Base-by-base conservation (phyloP, 1,140 invertebrate species). In the Drosophila repletoides region DNA sequence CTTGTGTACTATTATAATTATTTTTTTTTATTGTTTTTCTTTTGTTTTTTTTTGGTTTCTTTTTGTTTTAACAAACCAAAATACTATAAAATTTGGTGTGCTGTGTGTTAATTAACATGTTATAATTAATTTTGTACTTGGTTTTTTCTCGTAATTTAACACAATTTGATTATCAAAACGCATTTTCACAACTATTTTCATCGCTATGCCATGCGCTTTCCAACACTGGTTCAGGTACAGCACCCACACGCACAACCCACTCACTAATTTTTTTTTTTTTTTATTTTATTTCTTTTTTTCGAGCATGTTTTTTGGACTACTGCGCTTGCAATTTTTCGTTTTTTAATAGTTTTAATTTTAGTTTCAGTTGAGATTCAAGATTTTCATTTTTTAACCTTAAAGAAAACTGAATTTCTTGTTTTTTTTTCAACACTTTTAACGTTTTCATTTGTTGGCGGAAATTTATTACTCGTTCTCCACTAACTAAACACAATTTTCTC, bases 241-340 rank as follows among this genome's bases (percentile, higher is more conserved):
- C 49, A 52, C 22, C 53, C 19, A 81, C 55, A 15, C 24, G 26
- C 59, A 72, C 34, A 28, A n/a, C 59, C 38, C 28, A 28, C 59
- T 40, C 46, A 33, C 63, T 53, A 9, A 49, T 29, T 41, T 49
- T 21, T 34, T 21, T 29, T 38, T 38, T 26, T 36, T 51, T 28
- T 36, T 49, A 26, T 45, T 59, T 40, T 21, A 12, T 22, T 51
- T 12, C 7, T 26, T 59, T 34, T 52, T 67, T 60, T 68, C 19
- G 79, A 83, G 79, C 79, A 83, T 86, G 80, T 83, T 86, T 75
- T 79, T 43, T 51, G 28, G 51, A 73, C 60, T 68, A 60, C 66
- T 68, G 61, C 70, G 72, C 58, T 76, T 76, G 66, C 41, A 33
- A 51, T 48, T 74, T 79, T 72, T 70, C 43, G 64, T 79, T 81